Base-by-base conservation (phyloP, 2,888 invertebrate genomes). In the Mechanitis mazaeus region DNA sequence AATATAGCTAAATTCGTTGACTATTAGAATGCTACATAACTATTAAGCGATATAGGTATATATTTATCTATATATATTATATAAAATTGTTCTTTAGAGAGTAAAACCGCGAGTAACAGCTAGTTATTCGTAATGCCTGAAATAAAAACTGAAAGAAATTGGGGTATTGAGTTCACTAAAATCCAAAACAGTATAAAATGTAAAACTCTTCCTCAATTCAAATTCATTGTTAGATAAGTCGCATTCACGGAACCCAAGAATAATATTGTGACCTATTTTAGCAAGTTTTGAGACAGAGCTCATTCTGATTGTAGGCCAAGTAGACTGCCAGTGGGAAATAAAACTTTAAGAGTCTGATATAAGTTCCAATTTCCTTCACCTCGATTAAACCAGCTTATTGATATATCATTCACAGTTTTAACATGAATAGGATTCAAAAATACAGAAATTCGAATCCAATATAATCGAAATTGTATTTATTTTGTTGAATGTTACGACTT, bases 191-290 rank as follows among this genome's bases (percentile, higher is more conserved):
- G 7, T 42, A 53, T 45, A 11, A 54, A 53, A 50, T 54, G 54
- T 33, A 38, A 60, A 57, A 33, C 38, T 61, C 46, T 61, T 57
- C 53, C 58, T 35, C 53, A 60, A 64, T 60, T 54, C 54, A 54
- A 61, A 61, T 54, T 57, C 56, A 60, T 56, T 57, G 54, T 61
- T 47, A 54, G 28, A 46, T 38, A 12, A 33, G 28, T 50, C 47
- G 57, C 56, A 55, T 53, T 50, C 45, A 61, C 61, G 56, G 61
- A 59, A 66, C 61, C 61, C 66, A 66, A 64, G 61, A 66, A 65
- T 66, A 65, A 67, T 72, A 69, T 69, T 64, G 71, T 79, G 83
- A 83, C 82, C 84, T 73, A 81, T 80, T 82, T 84, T 77, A 65
- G 58, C 75, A 80, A 80, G 68, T 31, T 69, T 68, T 80, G 72